These are phyloP conservation scores for Drosophila pandora DNA, from an alignment of 1,140 invertebrate genomes.

Conservation along the genomic window DNA sequence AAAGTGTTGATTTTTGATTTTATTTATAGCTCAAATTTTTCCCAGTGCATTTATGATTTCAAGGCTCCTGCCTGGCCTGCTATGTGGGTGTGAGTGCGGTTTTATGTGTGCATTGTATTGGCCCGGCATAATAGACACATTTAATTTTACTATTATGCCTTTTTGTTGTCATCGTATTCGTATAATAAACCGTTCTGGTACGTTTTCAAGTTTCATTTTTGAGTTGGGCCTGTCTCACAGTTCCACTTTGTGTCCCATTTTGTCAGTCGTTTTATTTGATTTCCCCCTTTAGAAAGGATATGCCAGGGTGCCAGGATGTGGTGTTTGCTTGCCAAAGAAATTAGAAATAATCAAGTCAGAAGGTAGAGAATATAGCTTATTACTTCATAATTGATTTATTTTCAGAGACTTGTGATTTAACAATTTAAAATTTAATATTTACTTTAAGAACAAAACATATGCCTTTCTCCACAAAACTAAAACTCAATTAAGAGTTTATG, in stretches of 20 bases:
- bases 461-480: not conserved
- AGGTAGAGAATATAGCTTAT: slow-evolving; percentile 13
- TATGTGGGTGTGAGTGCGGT: slow-evolving; percentile 50
- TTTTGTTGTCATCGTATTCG: slow-evolving; percentile 80
- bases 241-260: slow-evolving; percentile 50
- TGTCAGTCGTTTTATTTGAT: slow-evolving; percentile 78
- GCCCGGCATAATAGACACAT: slow-evolving; percentile 79
- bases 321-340: slow-evolving; percentile 40
- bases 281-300: slow-evolving; percentile 35
- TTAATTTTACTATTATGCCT: slow-evolving; percentile 82
- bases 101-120: slow-evolving; percentile 80
- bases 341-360: slow-evolving; percentile 36
- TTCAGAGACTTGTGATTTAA: not conserved
- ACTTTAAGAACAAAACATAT: not conserved
- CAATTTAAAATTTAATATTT: too few species aligned
- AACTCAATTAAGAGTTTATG: slow-evolving; percentile 46
- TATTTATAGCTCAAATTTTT: not conserved
- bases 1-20: too few species aligned
- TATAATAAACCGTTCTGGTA: slow-evolving; percentile 75
- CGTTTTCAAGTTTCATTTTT: slow-evolving; percentile 69
- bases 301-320: not conserved
- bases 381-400: not conserved
- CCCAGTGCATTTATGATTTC: slow-evolving; percentile 29
- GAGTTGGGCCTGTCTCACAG: slow-evolving; percentile 27
- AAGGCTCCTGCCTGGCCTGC: slow-evolving; percentile 9